Base-by-base conservation (phyloP, 2,113 vertebrate species). In the Syngnathus typhle region DNA sequence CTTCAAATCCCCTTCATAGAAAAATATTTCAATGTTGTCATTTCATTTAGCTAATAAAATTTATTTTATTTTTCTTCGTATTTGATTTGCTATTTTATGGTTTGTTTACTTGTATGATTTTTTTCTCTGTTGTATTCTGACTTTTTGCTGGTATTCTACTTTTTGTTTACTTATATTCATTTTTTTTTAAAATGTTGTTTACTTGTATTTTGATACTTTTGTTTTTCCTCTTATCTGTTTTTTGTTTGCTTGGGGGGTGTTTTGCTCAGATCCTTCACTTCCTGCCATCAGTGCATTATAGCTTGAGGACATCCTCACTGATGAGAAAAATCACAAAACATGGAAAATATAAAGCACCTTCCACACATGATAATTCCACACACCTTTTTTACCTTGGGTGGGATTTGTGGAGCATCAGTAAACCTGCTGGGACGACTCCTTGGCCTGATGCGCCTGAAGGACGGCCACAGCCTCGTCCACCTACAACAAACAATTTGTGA, bases 391-490 rank as follows among this genome's bases (percentile, higher is more conserved):
- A 85, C 85, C 84, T 88, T 61, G 62, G 70, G 81, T 90, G 93
- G 27, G 95, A 82, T 89, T 90, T 84, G 93, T 93, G 85, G 94
- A 8, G 27, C 94, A 59, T 91, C 93, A 68, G 94, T 74, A 76
- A 93, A 93, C 90, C 88, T 98, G 98, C 89, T 97, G 96, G 55
- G 93, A 93, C n/a, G 94, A 91, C 81, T 98, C 96, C 88, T 99
- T 98, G 79, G 95, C 96, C 92, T 97, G 96, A 86, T 99, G 96
- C 77, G 96, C 96, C 90, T 98, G 96, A 73, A 99, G 91, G 86
- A 99, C 96, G 75, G 96, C 96, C 75, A 99, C 95, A 7, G 96
- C 96, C 92, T 99, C 96, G 88, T 98, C 96, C 90, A 98, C 96
- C 96, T 98, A 73, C 5, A 49, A 23, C 78, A 6, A 70, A 27